Conservation (phyloP, 2,888 invertebrate genomes). For the Cerastis leucographa region DNA sequence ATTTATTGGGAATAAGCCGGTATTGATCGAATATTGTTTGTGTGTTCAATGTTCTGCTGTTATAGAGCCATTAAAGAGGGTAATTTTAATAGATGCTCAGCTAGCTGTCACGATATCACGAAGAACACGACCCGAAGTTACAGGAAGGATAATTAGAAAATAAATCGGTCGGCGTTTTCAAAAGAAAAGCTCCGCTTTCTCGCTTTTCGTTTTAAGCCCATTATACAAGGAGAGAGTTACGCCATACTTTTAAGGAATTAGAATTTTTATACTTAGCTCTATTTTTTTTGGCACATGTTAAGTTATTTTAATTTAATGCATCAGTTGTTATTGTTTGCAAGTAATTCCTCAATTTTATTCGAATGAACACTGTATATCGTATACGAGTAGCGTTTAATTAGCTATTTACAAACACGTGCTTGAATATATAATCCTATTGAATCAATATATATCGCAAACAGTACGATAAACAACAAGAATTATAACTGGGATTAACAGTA, state of each 20-base stretch:
- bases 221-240: not conserved
- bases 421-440: constrained; percentile 26
- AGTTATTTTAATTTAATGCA: not conserved
- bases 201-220: constrained; percentile 11
- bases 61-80: constrained; percentile 48
- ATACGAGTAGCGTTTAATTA: constrained; percentile 6
- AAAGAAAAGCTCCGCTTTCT: not conserved
- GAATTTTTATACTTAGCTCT: not conserved
- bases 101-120: constrained; percentile 39
- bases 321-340: not conserved
- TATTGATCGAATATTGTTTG: constrained; percentile 35
- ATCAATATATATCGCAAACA: constrained; percentile 48
- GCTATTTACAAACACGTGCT: constrained; percentile 21
- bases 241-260: not conserved
- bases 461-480: constrained; percentile 38
- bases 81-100: constrained; percentile 22
- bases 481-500: constrained; percentile 40
- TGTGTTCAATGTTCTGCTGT: constrained; percentile 18
- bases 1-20: too few species aligned
- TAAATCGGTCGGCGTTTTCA: not conserved
- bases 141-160: constrained; percentile 23
- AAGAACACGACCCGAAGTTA: not conserved
- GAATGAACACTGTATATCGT: not conserved
- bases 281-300: not conserved
- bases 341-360: not conserved